These are phyloP conservation scores for Oenanthe melanoleuca DNA, from an alignment of 2,113 vertebrate species.

Conservation along the genomic window DNA sequence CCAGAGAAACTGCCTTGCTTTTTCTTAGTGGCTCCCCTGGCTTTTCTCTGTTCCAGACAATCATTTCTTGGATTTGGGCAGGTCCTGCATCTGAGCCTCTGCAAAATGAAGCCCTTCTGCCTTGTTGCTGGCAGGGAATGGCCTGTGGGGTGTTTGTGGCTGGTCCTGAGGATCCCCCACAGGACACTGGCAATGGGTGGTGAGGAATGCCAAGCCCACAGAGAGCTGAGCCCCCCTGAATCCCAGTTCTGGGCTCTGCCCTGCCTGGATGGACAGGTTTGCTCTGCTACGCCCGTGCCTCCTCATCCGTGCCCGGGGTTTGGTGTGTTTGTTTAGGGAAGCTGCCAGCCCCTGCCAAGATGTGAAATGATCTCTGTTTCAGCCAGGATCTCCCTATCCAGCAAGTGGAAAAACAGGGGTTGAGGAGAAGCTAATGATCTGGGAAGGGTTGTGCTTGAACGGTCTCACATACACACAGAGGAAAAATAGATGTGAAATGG, in stretches of 20 bases:
- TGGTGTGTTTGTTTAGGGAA: constrained; percentile 3
- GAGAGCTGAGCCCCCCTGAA: not conserved
- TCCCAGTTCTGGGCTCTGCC: not conserved
- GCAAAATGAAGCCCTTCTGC: not conserved
- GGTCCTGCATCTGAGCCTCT: not conserved
- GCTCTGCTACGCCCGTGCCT: not conserved
- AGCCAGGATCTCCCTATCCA: not conserved
- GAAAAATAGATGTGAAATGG: not conserved
- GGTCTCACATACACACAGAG: not conserved
- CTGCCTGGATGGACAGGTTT: not conserved
- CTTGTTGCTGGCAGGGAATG: not conserved
- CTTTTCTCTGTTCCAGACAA: not conserved
- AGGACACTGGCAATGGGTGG: not conserved
- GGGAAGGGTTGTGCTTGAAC: not conserved
- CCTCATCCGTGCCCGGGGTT: not conserved
- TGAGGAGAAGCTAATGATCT: not conserved
- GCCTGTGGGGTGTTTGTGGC: not conserved
- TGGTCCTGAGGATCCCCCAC: accelerated
- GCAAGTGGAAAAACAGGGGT: not conserved
- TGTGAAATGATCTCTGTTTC: not conserved
- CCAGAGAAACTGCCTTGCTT: not conserved
- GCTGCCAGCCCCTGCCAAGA: not conserved
- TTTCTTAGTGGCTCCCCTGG: accelerated
- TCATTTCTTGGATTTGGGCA: not conserved
- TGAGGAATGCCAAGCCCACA: not conserved